Percentiles rank a stretch among this genome's conserved stretches.
Evolutionary conservation across 2,797 vertebrate species (phyloP).

Genomic region (Enoplosus armatus): DNA sequence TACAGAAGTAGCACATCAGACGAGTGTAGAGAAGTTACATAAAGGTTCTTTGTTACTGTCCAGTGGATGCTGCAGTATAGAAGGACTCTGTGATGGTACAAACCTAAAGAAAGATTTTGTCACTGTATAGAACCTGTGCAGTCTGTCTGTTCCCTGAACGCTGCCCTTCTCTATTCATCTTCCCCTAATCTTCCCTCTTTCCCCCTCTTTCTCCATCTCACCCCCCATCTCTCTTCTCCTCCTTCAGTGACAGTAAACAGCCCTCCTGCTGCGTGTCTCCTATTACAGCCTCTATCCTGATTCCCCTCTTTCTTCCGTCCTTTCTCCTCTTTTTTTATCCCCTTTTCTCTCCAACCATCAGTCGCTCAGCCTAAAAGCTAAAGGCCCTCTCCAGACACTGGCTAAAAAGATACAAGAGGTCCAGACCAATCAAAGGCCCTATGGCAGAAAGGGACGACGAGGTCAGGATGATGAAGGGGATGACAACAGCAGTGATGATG

Average conservation of each 20-base stretch:
- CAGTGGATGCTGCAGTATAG: neutral
- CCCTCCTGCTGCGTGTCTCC: slow-evolving; percentile 92
- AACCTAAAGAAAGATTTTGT: slow-evolving; percentile 25
- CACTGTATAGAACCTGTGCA: slow-evolving; percentile 16
- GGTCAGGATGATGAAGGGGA: slow-evolving; percentile 40
- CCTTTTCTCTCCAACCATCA: slow-evolving; percentile 60
- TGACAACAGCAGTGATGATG: slow-evolving; percentile 35
- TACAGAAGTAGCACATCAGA: neutral
- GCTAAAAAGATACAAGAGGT: slow-evolving; percentile 68
- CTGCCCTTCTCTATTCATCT: slow-evolving; percentile 49
- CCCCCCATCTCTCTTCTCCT: slow-evolving; percentile 49
- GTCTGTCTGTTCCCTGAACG: slow-evolving; percentile 8
- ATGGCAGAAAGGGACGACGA: slow-evolving; percentile 37
- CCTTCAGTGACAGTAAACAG: slow-evolving; percentile 86
- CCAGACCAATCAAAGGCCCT: slow-evolving; percentile 61
- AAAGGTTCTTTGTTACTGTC: slow-evolving; percentile 6
- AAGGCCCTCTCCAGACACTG: slow-evolving; percentile 60
- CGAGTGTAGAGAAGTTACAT: neutral
- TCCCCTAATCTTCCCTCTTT: slow-evolving; percentile 58
- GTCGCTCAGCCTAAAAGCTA: slow-evolving; percentile 70
- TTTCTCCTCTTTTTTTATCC: slow-evolving; percentile 20
- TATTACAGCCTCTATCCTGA: slow-evolving; percentile 92
- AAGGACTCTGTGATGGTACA: neutral
- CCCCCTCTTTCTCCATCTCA: slow-evolving; percentile 38
- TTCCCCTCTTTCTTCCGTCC: slow-evolving; percentile 65